Evolutionary conservation across 1,140 invertebrate genomes (phyloP).

Genomic region (Yoshiicerus persimilis): DNA sequence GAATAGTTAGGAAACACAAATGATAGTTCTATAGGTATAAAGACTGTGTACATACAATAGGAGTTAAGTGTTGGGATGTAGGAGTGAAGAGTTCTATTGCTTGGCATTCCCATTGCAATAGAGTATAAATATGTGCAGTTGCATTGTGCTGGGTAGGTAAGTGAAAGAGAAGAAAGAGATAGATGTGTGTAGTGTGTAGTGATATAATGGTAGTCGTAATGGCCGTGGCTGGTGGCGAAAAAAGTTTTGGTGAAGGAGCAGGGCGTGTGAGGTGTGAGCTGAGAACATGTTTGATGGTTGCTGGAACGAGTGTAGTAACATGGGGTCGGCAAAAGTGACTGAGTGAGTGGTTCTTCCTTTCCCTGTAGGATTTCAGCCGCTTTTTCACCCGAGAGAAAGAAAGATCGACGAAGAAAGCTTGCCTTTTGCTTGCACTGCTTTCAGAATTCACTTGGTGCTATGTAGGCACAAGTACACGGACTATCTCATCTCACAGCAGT

Average conservation of each 20-base stretch:
- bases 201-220: slow-evolving; percentile 2
- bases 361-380: slow-evolving; percentile 23
- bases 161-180: neutral
- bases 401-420: neutral
- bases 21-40: neutral
- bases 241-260: slow-evolving; percentile 35
- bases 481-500: neutral
- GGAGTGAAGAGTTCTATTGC: neutral
- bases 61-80: neutral
- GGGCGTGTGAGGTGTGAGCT: slow-evolving; percentile 44
- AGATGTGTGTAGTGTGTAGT: neutral
- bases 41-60: no score
- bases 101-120: neutral
- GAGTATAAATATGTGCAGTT: neutral
- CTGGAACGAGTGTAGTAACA: slow-evolving; percentile 36
- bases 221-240: slow-evolving; percentile 29
- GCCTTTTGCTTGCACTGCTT: slow-evolving; percentile 17
- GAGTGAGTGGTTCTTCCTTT: slow-evolving; percentile 36
- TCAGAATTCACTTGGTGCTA: neutral
- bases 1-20: neutral
- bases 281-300: slow-evolving; percentile 47
- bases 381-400: neutral
- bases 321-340: slow-evolving; percentile 31
- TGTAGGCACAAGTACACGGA: neutral
- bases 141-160: neutral